Base-by-base conservation (phyloP, 2,113 vertebrate genomes). In the Edolisoma coerulescens region DNA sequence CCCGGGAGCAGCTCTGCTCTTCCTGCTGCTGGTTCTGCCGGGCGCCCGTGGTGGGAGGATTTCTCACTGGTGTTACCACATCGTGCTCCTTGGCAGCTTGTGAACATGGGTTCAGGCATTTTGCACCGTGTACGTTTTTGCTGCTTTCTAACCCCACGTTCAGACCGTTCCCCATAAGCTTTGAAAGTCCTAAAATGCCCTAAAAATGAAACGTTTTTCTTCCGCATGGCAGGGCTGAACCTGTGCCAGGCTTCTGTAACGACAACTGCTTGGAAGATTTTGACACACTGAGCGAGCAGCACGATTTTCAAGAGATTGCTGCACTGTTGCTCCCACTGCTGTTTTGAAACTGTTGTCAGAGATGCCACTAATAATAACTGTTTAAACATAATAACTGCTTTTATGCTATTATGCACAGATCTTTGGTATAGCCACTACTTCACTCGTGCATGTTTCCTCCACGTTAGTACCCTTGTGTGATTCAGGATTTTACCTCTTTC, bases 161-260 rank as follows among this genome's bases (percentile, higher is more conserved):
- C 90, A 81, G 80, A 39, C 64, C 11, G 0, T 84, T 90, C 73
- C 60, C 16, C 3, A 0, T 22, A 41, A 90, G 42, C 35, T 83
- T 63, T 47, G 13, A 52, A 93, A 91, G 85, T 81, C 54, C 82
- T 86, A 52, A 88, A 90, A 57, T 70, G 57, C 53, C 75, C 90
- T 84, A 22, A 78, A 95, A 93, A 32, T 41, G 33, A 45, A 76
- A 44, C 0, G 0, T 60, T 73, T 12, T 3, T 68, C 49, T 84
- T 68, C 37, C 73, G 41, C 77, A 11, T 53, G 84, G 56, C 64
- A 9, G 60, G n/a, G 73, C 57, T 94, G 86, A 90, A n/a, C 75
- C 56, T 47, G 14, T 89, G 95, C 88, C 94, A 95, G 92, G 49
- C 79, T 91, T 90, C 70, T 78, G 60, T 68, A 78, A 92, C 0